Evolutionary conservation across 2,113 vertebrate genomes (phyloP).

Genomic region (Leiothrix lutea): DNA sequence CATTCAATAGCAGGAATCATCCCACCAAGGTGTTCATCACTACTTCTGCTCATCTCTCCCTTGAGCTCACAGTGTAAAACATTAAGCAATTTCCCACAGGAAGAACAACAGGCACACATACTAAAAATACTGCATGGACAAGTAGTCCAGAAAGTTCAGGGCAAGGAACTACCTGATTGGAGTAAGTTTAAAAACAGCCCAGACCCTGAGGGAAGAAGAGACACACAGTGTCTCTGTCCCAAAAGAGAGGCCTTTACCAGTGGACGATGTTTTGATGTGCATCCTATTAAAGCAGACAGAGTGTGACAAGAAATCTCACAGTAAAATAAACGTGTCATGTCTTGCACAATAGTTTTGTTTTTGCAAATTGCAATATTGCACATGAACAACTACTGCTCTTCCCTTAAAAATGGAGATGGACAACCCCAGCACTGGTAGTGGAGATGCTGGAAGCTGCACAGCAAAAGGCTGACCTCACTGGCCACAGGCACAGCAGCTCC

Average conservation of each 20-base stretch:
- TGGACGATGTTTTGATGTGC: neutral
- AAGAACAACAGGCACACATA: neutral
- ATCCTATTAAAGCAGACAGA: neutral
- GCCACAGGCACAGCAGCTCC: neutral
- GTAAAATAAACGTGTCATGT: neutral
- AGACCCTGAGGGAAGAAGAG: neutral
- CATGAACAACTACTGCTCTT: neutral
- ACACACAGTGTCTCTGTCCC: neutral
- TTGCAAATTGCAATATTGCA: neutral
- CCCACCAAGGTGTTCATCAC: neutral
- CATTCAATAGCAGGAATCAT: neutral
- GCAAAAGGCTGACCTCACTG: neutral
- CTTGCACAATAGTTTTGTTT: neutral
- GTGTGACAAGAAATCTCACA: neutral
- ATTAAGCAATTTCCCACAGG: neutral
- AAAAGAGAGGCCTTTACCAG: neutral
- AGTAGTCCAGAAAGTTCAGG: neutral
- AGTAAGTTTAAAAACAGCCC: neutral
- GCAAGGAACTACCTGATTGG: neutral
- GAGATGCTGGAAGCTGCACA: neutral
- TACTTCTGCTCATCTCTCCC: neutral
- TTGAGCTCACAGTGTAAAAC: neutral
- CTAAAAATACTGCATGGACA: neutral
- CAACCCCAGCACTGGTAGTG: accelerated
- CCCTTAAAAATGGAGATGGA: neutral